Conservation (phyloP, 2,113 vertebrate species). For the Salvelinus fontinalis region DNA sequence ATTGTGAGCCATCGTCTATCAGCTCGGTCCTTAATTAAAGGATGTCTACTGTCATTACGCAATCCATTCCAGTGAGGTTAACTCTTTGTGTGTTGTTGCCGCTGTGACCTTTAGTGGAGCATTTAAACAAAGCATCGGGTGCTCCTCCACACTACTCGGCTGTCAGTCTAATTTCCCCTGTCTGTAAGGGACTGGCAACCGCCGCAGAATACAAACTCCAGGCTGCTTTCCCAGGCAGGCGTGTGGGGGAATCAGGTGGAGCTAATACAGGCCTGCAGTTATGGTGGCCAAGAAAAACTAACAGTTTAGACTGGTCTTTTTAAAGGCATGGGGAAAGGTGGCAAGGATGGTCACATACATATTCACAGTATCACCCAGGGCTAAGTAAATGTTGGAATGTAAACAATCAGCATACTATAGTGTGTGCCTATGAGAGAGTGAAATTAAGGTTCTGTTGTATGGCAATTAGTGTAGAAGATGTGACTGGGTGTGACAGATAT, state of each 20-base stretch:
- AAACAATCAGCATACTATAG: too few relatives aligned
- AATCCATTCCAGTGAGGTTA: constrained; percentile 10
- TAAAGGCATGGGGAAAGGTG: not conserved
- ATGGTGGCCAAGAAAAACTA: constrained; percentile 2
- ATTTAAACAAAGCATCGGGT: constrained; percentile 27
- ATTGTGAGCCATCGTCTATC: too few relatives aligned
- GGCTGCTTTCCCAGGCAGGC: constrained; percentile 12
- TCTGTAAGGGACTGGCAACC: constrained; percentile 22
- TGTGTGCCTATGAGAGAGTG: too few relatives aligned
- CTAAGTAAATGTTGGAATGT: too few relatives aligned
- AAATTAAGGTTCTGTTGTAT: too few relatives aligned
- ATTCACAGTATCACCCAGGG: too few relatives aligned
- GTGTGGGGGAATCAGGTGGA: constrained; percentile 28
- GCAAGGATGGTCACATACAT: not conserved
- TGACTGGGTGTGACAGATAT: too few relatives aligned
- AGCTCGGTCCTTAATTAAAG: not conserved
- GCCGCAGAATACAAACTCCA: constrained; percentile 51
- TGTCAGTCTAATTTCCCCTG: constrained; percentile 31
- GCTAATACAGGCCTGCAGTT: constrained; percentile 23
- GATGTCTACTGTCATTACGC: not conserved
- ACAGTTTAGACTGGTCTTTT: constrained; percentile 10
- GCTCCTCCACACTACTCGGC: constrained; percentile 29
- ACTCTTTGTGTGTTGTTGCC: not conserved
- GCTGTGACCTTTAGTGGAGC: constrained; percentile 7
- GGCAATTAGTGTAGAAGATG: too few relatives aligned